Conservation (phyloP, 2,797 vertebrate species). For the Lagothrix lagotricha region DNA sequence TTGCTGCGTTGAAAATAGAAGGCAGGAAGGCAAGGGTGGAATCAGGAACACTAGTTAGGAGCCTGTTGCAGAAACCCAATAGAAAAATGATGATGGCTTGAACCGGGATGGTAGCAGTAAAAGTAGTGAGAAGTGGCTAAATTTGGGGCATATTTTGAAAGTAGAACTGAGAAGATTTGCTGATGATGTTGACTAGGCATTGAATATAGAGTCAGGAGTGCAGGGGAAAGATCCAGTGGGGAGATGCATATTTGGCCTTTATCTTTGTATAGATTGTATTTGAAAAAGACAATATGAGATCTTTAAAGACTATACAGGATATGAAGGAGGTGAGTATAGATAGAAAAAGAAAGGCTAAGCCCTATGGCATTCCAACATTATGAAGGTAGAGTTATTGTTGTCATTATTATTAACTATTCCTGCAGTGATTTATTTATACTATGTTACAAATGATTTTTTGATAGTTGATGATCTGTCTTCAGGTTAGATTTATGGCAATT, state of each 20-base stretch:
- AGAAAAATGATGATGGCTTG: neutral
- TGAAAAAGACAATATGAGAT: neutral
- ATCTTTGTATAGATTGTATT: neutral
- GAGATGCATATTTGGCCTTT: neutral
- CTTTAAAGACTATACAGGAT: neutral
- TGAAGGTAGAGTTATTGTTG: neutral
- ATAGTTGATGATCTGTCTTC: neutral
- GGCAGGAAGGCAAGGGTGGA: neutral
- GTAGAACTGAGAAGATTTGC: neutral
- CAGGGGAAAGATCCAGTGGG: neutral
- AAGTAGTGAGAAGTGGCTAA: neutral
- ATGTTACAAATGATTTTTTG: conserved; percentile 8
- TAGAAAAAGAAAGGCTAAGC: neutral
- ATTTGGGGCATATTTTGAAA: neutral
- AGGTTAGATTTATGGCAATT: neutral
- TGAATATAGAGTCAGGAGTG: neutral
- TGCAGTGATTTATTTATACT: neutral
- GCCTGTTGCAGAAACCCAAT: neutral
- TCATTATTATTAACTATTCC: neutral
- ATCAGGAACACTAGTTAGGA: too few species aligned
- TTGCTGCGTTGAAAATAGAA: neutral
- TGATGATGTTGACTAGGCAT: neutral
- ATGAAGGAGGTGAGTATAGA: neutral
- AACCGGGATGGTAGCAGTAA: neutral
- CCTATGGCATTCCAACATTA: neutral